Base-by-base conservation (phyloP, 2,888 invertebrate genomes). In the Fissipunctia ypsillon region DNA sequence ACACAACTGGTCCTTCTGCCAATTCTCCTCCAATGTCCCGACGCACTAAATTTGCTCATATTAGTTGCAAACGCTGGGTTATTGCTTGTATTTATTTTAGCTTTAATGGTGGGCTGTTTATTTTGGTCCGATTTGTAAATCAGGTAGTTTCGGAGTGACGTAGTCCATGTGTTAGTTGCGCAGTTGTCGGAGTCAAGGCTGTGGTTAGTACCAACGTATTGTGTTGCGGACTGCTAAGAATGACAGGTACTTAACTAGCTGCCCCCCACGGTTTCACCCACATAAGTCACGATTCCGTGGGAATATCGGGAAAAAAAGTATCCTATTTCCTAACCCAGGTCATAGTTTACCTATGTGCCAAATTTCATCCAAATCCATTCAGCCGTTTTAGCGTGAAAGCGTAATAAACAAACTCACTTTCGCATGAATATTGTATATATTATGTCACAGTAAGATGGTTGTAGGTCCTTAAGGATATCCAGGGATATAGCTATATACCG, bases 61-160 rank as follows among this genome's bases (percentile, higher is more conserved):
- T 83, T 83, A 83, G 84, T 78, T 78, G 74, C 83, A 84, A 80
- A 83, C 83, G 72, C 45, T 64, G 80, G 77, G 77, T 80, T 83
- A 83, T 83, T 73, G 73, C 84, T 83, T 82, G 80, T 83, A 81
- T 81, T 83, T 82, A 82, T 83, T 82, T 82, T 83, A 79, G 83
- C 79, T 71, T 82, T 83, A 83, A 83, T 83, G 84, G 73, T 48
- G 71, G 73, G 56, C 54, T 82, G 80, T 83, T 82, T 82, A 80
- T 83, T 83, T 83, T 77, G 73, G 82, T 80, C 31, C 41, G 80
- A 82, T 77, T 73, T 73, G 84, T 73, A 82, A 80, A 83, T 73
- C 72, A 83, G 83, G 81, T 81, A 82, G 84, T 77, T 66, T 80
- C 25, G 22, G 43, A 70, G 70, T 72, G 68, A 70, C 52, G 68